phyloP scores from a whole-genome alignment of 2,888 invertebrate genomes.

The Agonum fuliginosum region DNA sequence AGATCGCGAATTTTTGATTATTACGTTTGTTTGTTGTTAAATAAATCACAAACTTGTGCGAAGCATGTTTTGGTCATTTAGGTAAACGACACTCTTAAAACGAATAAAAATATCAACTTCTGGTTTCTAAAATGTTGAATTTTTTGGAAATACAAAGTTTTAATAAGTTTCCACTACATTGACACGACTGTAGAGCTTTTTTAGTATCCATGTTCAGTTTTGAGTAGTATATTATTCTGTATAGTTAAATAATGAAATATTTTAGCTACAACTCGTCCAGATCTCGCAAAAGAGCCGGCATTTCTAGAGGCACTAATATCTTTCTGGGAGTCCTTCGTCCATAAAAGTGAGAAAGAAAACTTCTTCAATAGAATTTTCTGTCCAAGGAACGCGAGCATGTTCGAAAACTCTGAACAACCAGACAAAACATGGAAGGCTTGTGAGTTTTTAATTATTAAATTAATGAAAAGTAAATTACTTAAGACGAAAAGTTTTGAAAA shows the following conservation, averaged over 20 bases:
- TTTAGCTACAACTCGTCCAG: constrained; percentile 54
- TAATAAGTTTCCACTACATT: no score
- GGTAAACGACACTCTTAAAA: no score
- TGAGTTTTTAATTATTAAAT: constrained; percentile 64
- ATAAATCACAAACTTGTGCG: no score
- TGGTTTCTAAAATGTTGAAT: no score
- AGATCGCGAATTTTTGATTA: no score
- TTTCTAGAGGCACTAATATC: constrained; percentile 6
- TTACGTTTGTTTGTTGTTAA: no score
- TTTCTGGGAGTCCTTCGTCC: constrained; percentile 48
- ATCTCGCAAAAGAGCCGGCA: not conserved
- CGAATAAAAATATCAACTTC: no score
- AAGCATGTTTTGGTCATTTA: no score
- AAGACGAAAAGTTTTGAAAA: constrained; percentile 78
- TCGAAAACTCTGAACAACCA: constrained; percentile 64
- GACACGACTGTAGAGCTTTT: no score
- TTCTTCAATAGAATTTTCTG: constrained; percentile 67
- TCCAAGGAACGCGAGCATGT: constrained; percentile 66
- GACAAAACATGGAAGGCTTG: constrained; percentile 65
- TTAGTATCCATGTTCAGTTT: no score
- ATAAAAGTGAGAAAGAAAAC: constrained; percentile 61
- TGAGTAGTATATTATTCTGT: not conserved
- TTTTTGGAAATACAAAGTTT: no score
- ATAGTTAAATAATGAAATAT: no score
- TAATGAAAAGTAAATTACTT: constrained; percentile 77